Evolutionary conservation across 2,113 vertebrate genomes (phyloP).

Genomic region (Triplophysa rosa): DNA sequence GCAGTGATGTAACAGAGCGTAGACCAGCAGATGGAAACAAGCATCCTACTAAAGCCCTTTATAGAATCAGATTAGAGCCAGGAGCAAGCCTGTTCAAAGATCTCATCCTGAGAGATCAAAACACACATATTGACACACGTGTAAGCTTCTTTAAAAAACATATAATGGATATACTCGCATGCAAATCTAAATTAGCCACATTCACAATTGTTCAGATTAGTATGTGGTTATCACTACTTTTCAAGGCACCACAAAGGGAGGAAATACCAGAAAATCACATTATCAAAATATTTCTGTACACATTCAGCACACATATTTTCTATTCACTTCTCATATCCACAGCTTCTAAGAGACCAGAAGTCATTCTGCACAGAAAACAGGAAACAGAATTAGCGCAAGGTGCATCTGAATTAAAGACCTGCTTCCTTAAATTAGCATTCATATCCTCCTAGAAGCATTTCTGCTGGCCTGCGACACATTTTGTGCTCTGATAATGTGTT

Average conservation of each 20-base stretch:
- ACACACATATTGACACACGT: slow-evolving; percentile 8
- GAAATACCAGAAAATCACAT: slow-evolving; percentile 21
- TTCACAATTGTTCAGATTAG: not conserved
- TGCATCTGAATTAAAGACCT: not conserved
- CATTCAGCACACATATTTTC: not conserved
- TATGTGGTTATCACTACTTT: slow-evolving; percentile 1
- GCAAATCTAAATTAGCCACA: slow-evolving; percentile 7
- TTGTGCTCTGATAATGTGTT: not conserved
- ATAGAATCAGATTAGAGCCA: slow-evolving; percentile 71
- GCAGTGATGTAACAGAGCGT: slow-evolving; percentile 70
- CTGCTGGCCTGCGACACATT: not conserved
- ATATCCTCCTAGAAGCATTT: not conserved
- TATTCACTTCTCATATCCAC: slow-evolving; percentile 6
- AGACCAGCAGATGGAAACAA: slow-evolving; percentile 66
- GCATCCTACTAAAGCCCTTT: slow-evolving; percentile 68
- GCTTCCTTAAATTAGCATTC: slow-evolving; percentile 7
- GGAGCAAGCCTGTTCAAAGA: slow-evolving; percentile 45
- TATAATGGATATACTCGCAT: not conserved
- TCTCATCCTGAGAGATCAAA: slow-evolving; percentile 30
- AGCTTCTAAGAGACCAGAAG: not conserved
- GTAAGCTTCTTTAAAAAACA: slow-evolving; percentile 19
- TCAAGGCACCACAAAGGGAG: not conserved
- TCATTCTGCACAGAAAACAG: not conserved
- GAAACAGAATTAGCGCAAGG: not conserved
- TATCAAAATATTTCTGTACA: slow-evolving; percentile 3